Conservation (phyloP, 2,888 invertebrate species). For the Seladonia tumulorum region DNA sequence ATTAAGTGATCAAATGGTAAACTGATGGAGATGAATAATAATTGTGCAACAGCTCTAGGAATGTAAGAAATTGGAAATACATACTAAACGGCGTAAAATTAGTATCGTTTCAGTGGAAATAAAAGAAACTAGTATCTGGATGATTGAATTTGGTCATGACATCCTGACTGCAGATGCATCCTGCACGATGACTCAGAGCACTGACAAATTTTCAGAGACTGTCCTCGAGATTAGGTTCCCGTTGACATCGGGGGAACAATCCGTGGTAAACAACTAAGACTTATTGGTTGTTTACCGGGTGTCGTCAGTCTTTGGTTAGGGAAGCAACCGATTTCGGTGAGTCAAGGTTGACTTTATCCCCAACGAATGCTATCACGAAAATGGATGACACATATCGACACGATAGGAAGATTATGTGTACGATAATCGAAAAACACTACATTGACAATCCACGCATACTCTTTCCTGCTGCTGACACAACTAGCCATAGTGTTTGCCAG, state of each 20-base stretch:
- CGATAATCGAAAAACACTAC: slow-evolving; percentile 62
- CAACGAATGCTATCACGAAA: slow-evolving; percentile 38
- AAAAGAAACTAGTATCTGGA: neutral
- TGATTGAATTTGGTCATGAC: neutral
- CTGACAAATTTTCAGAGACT: neutral
- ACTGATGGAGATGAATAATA: neutral
- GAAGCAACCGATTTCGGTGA: slow-evolving; percentile 32
- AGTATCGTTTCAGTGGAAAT: neutral
- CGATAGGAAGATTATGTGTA: slow-evolving; percentile 64
- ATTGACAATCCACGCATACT: neutral
- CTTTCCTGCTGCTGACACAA: neutral
- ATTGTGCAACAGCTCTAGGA: neutral
- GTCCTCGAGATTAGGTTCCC: neutral
- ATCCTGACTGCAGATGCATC: neutral
- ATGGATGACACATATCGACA: slow-evolving; percentile 50
- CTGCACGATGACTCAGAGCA: neutral
- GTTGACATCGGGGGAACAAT: neutral
- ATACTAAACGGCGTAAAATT: neutral
- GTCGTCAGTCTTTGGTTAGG: neutral
- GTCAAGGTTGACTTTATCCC: slow-evolving; percentile 56
- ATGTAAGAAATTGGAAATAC: neutral
- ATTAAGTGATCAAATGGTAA: neutral
- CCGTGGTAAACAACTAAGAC: neutral
- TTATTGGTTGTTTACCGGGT: slow-evolving; percentile 1
- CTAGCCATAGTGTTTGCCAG: neutral